These are phyloP conservation scores for Chauna torquata DNA, from an alignment of 2,113 vertebrate genomes.

Conservation along the genomic window DNA sequence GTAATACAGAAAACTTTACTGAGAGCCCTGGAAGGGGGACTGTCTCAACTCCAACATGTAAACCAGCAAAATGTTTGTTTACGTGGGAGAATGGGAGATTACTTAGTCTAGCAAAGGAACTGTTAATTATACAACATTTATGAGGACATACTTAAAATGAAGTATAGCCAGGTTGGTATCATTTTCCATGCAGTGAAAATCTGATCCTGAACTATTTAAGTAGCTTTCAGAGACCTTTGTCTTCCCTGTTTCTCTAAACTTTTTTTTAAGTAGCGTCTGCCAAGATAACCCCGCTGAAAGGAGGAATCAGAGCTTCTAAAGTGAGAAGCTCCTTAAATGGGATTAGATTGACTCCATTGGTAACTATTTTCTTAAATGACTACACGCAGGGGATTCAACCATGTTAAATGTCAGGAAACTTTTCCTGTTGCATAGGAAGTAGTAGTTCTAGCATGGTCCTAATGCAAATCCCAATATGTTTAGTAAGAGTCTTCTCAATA, in stretches of 20 bases:
- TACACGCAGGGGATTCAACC: rapidly evolving
- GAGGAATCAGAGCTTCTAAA: conserved; percentile 25
- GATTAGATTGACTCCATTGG: conserved; percentile 41
- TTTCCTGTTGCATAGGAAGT: background rate
- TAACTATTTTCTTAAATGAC: conserved; percentile 29
- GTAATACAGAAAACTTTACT: background rate
- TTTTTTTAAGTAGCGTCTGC: background rate
- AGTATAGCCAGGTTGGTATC: background rate
- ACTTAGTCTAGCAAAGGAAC: background rate
- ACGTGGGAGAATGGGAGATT: background rate
- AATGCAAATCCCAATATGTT: background rate
- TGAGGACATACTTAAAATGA: background rate
- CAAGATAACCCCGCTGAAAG: background rate
- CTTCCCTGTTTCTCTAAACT: background rate
- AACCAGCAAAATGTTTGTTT: background rate
- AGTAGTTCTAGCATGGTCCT: background rate
- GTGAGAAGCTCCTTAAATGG: conserved; percentile 17
- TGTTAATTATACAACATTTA: background rate
- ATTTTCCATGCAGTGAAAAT: background rate
- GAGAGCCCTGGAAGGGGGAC: background rate
- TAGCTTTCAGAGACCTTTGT: background rate
- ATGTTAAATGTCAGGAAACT: background rate
- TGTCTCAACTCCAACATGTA: background rate
- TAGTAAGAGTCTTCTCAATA: background rate
- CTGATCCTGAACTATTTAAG: background rate